These are phyloP conservation scores for Ciconia maguari DNA, from an alignment of 2,113 vertebrate species.

Conservation along the genomic window DNA sequence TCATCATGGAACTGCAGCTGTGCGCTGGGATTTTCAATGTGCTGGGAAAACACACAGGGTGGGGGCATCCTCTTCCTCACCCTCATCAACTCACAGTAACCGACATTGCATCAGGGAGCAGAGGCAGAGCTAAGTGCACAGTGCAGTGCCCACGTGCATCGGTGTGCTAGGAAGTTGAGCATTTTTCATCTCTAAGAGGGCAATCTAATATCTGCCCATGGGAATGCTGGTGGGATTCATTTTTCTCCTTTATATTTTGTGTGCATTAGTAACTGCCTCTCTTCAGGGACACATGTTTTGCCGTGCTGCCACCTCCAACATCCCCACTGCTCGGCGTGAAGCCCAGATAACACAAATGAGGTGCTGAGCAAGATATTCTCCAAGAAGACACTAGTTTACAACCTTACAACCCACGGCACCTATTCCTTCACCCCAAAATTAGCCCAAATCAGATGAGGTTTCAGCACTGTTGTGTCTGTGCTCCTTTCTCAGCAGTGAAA, in stretches of 20 bases:
- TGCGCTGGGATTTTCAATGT: accelerated
- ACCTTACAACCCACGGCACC: not conserved
- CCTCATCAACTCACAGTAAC: not conserved
- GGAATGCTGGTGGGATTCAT: accelerated
- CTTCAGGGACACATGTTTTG: not conserved
- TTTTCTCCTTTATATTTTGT: not conserved
- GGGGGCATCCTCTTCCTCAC: not conserved
- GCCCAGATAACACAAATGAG: not conserved
- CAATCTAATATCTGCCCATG: accelerated
- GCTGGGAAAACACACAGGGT: accelerated
- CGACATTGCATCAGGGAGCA: accelerated
- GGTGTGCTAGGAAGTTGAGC: not conserved
- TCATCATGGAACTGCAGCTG: not conserved
- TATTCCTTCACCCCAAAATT: not conserved
- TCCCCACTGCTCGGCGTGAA: accelerated
- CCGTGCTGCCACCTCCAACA: accelerated
- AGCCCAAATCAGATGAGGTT: not conserved
- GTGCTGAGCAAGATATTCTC: not conserved
- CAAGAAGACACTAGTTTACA: not conserved
- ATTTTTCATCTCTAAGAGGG: too few species aligned
- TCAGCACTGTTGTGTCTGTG: not conserved
- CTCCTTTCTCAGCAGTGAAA: not conserved
- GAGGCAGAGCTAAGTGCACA: not conserved
- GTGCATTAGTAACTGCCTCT: not conserved
- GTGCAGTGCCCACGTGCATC: accelerated